Conservation (phyloP, 2,888 invertebrate species). For the Sminthurinus aureus region DNA sequence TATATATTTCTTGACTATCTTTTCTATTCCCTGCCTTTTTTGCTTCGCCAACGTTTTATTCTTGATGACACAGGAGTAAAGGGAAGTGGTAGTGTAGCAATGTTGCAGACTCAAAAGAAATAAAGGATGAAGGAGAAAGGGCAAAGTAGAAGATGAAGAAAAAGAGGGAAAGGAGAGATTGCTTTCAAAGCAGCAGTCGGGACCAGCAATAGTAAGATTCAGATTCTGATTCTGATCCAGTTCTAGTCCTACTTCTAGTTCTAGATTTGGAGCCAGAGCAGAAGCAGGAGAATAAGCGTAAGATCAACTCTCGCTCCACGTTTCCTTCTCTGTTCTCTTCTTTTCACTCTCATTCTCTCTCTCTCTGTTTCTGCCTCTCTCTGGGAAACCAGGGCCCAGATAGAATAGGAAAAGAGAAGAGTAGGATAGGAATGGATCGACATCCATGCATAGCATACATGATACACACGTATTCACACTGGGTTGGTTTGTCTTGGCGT, state of each 20-base stretch:
- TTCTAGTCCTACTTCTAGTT: too few species aligned
- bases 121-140: background rate
- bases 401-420: background rate
- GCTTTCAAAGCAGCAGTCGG: too few species aligned
- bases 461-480: too few species aligned
- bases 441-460: too few species aligned
- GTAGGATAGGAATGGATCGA: too few species aligned
- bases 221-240: too few species aligned
- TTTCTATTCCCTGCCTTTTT: too few species aligned
- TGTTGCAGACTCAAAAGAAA: too few species aligned
- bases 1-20: background rate
- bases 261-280: background rate
- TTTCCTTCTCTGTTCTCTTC: constrained; percentile 19
- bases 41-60: too few species aligned
- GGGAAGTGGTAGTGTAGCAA: background rate
- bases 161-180: background rate
- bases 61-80: too few species aligned
- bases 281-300: background rate
- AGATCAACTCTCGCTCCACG: constrained; percentile 2
- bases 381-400: constrained; percentile 26
- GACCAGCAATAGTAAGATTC: too few species aligned
- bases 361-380: background rate
- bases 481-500: background rate
- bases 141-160: background rate
- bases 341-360: constrained; percentile 25